Conservation (phyloP, 2,113 vertebrate genomes). For the Spheniscus mendiculus region DNA sequence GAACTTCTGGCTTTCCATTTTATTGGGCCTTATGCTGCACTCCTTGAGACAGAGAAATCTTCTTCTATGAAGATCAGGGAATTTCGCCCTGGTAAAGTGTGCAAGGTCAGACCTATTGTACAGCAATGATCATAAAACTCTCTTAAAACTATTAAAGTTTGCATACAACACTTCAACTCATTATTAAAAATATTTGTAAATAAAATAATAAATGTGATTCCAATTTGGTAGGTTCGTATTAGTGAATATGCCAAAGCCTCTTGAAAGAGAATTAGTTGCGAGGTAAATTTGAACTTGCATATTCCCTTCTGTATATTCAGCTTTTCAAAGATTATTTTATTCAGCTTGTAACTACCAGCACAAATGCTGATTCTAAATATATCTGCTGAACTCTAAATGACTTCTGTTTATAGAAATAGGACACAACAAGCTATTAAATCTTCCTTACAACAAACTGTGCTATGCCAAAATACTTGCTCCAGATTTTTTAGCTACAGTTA, state of each 20-base stretch:
- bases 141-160: neutral
- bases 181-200: neutral
- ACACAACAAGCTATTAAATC: conserved; percentile 78
- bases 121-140: neutral
- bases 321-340: conserved; percentile 75
- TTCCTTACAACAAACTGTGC: conserved; percentile 73
- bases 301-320: conserved; percentile 49
- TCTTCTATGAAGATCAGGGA: neutral
- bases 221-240: neutral
- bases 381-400: conserved; percentile 79
- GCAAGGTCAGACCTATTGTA: neutral
- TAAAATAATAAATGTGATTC: neutral
- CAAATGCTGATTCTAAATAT: conserved; percentile 79
- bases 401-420: conserved; percentile 79
- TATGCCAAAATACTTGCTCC: conserved; percentile 68
- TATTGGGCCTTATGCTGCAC: neutral
- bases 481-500: conserved; percentile 48
- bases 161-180: neutral
- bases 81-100: neutral
- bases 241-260: neutral
- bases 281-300: neutral
- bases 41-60: neutral
- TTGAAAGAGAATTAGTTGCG: neutral
- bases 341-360: conserved; percentile 70
- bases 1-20: neutral